Evolutionary conservation across 2,797 vertebrate genomes (phyloP).

Genomic region (Silurus aristotelis): DNA sequence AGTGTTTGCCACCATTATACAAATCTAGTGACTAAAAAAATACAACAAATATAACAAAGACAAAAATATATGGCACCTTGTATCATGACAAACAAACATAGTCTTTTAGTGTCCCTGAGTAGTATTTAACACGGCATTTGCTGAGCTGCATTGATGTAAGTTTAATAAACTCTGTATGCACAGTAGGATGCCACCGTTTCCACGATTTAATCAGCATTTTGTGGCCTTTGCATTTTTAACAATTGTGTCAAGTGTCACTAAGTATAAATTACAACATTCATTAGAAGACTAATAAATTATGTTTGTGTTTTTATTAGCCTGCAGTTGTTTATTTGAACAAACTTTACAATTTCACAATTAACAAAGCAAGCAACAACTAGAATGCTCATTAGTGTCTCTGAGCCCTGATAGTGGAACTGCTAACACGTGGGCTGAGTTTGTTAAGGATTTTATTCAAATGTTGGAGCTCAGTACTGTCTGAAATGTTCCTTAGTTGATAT

Average conservation of each 20-base stretch:
- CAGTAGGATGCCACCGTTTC: too few species aligned
- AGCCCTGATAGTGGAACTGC: not conserved
- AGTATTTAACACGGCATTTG: not conserved
- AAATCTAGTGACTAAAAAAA: not conserved
- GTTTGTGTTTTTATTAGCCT: not conserved
- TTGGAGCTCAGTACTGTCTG: conserved; percentile 18
- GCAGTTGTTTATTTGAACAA: not conserved
- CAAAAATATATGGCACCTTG: not conserved
- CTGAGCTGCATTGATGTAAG: not conserved
- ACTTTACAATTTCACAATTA: not conserved
- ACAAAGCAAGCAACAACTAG: not conserved
- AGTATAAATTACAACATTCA: not conserved
- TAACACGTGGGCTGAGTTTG: conserved; percentile 3
- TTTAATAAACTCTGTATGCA: not conserved
- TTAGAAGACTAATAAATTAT: not conserved
- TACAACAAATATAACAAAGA: not conserved
- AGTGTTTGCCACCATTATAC: too few species aligned
- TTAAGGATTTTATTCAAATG: not conserved
- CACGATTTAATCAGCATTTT: not conserved
- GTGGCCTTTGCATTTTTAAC: not conserved
- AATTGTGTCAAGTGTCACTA: not conserved
- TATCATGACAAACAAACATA: not conserved
- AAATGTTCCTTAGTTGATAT: conserved; percentile 32
- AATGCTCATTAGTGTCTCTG: not conserved
- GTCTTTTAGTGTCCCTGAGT: not conserved